Percentiles rank a stretch among this genome's conserved stretches.
Evolutionary conservation across 2,113 vertebrate species (phyloP).

Genomic region (Pelvicachromis taeniatus): DNA sequence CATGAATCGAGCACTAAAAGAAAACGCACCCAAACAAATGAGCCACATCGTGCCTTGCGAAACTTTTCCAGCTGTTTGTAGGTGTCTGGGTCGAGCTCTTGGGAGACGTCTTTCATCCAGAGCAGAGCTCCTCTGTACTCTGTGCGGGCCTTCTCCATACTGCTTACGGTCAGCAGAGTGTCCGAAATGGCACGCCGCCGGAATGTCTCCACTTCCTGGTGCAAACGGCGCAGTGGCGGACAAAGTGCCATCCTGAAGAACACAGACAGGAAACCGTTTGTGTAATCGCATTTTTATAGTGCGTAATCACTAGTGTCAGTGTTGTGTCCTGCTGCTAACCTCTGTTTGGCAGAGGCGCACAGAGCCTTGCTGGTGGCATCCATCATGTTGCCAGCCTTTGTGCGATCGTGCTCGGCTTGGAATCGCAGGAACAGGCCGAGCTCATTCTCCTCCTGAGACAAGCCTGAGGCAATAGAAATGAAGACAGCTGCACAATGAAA

Average conservation of each 20-base stretch:
- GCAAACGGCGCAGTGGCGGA: slow-evolving; percentile 75
- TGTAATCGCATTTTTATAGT: not conserved
- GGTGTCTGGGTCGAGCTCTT: slow-evolving; percentile 83
- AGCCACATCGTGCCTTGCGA: slow-evolving; percentile 70
- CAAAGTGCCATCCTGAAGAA: slow-evolving; percentile 72
- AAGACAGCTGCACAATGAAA: not conserved
- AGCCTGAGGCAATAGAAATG: slow-evolving; percentile 3
- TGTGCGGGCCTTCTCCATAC: slow-evolving; percentile 80
- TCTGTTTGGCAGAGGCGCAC: slow-evolving; percentile 81
- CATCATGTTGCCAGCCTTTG: slow-evolving; percentile 81
- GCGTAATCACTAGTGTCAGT: not conserved
- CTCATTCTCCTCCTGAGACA: slow-evolving; percentile 85
- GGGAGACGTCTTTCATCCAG: slow-evolving; percentile 84
- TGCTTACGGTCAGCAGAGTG: slow-evolving; percentile 77
- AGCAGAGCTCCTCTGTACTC: slow-evolving; percentile 80
- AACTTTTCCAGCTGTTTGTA: slow-evolving; percentile 86
- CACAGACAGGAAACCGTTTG: not conserved
- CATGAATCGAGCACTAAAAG: too few species aligned
- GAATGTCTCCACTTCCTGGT: slow-evolving; percentile 83
- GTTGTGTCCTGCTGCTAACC: slow-evolving; percentile 43
- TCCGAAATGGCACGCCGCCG: slow-evolving; percentile 78
- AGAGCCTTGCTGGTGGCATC: slow-evolving; percentile 80
- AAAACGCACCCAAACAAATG: not conserved
- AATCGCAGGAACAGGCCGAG: slow-evolving; percentile 79
- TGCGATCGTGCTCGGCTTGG: slow-evolving; percentile 77